These are phyloP conservation scores for Zoanthus gigantus DNA, from an alignment of 92 coral and sea anemone species.

Conservation along the genomic window DNA sequence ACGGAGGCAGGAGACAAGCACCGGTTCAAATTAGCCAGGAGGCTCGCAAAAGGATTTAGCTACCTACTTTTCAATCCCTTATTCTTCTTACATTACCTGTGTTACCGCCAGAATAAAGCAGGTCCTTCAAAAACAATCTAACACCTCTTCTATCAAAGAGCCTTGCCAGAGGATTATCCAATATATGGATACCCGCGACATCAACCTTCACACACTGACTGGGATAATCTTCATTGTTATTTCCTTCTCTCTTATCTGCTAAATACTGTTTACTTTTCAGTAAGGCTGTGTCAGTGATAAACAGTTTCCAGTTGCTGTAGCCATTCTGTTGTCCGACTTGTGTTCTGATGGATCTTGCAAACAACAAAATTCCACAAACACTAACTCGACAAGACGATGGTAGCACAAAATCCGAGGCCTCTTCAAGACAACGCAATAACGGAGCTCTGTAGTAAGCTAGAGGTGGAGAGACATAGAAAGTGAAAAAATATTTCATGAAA, in stretches of 20 bases:
- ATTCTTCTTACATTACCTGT: conserved; percentile 7
- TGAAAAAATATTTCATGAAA: not conserved
- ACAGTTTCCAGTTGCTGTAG: not conserved
- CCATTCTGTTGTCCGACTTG: not conserved
- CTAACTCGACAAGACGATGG: conserved; percentile 25
- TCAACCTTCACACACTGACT: conserved; percentile 1
- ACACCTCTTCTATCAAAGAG: conserved; percentile 6
- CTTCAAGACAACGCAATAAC: not conserved
- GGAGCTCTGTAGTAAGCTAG: conserved; percentile 31
- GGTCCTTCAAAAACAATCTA: conserved; percentile 21
- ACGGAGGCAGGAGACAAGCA: too few species aligned
- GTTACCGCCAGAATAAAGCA: not conserved
- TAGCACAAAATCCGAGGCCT: not conserved
- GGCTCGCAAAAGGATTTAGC: too few species aligned
- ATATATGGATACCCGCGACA: not conserved
- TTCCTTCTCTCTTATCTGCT: not conserved
- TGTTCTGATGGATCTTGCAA: not conserved
- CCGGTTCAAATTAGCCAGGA: too few species aligned
- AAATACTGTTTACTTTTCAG: not conserved
- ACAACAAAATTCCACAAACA: conserved; percentile 3
- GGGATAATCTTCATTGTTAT: not conserved
- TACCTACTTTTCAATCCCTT: not conserved
- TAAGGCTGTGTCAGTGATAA: conserved; percentile 18
- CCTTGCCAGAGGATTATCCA: not conserved
- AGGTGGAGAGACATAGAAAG: not conserved